phyloP scores from a whole-genome alignment of 2,113 vertebrate species.

The Lasiurus cinereus region DNA sequence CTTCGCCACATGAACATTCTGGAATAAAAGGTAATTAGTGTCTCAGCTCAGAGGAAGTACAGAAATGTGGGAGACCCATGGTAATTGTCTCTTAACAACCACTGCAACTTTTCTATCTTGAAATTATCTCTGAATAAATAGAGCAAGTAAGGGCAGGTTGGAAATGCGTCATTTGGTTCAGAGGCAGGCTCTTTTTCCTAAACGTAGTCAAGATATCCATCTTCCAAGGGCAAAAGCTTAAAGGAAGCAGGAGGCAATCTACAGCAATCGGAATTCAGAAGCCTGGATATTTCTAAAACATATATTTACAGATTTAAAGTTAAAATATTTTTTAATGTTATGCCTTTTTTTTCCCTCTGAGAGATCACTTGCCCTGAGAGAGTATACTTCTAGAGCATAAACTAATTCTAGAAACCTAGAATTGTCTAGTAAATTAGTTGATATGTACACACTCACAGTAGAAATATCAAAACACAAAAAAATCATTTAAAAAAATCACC shows the following conservation, averaged over 20 bases:
- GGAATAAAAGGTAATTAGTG: neutral
- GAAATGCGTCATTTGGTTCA: neutral
- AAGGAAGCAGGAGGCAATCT: neutral
- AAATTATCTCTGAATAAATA: neutral
- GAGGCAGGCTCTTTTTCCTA: neutral
- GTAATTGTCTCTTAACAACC: neutral
- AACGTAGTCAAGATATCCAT: neutral
- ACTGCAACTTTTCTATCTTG: neutral
- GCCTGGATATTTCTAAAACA: neutral
- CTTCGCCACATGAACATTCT: neutral
- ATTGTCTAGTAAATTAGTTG: neutral
- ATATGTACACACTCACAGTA: neutral
- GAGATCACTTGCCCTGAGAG: neutral
- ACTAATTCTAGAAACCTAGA: neutral
- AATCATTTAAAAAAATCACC: neutral
- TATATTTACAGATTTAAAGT: neutral
- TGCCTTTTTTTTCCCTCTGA: neutral
- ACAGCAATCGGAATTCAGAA: neutral
- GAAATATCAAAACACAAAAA: conserved; percentile 13
- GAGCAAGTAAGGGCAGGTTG: neutral
- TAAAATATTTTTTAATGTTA: neutral
- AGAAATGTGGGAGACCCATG: neutral
- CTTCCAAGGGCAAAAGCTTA: neutral
- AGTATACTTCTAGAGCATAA: conserved; percentile 5
- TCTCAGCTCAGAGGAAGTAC: neutral